A percentile compares a stretch with the other conserved stretches of the same genome.
phyloP scores from a whole-genome alignment of 2,113 vertebrate species.

The Otus sunia region DNA sequence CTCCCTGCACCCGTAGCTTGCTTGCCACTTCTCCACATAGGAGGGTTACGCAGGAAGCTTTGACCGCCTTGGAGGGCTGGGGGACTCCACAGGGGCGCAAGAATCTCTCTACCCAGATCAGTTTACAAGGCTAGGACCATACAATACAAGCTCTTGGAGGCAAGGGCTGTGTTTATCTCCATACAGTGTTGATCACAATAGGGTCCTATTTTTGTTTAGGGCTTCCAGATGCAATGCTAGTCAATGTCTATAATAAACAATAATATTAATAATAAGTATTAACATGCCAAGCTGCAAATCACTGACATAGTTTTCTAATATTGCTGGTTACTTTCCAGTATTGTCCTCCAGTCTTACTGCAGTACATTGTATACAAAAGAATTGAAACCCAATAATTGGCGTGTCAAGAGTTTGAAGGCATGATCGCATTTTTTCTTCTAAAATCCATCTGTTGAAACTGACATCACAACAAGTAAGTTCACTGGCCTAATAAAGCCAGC shows the following conservation, averaged over 20 bases:
- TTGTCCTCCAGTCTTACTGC: constrained; percentile 42
- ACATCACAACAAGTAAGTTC: constrained; percentile 8
- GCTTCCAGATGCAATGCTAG: constrained; percentile 62
- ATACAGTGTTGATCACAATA: constrained; percentile 39
- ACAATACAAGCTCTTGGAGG: constrained; percentile 43
- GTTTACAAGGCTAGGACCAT: constrained; percentile 20
- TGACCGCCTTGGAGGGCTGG: not conserved
- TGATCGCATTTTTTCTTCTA: not conserved
- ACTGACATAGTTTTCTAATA: constrained; percentile 49
- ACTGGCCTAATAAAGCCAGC: not conserved
- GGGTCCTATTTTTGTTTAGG: constrained; percentile 45
- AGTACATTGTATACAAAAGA: constrained; percentile 57
- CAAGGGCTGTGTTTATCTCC: constrained; percentile 32
- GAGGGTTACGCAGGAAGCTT: not conserved
- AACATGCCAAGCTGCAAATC: constrained; percentile 53
- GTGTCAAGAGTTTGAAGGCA: constrained; percentile 39
- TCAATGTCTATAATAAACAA: constrained; percentile 59
- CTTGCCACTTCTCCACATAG: not conserved
- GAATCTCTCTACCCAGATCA: not conserved
- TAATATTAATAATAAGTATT: constrained; percentile 64
- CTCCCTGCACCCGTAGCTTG: not conserved
- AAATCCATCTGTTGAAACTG: constrained; percentile 9
- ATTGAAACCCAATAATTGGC: constrained; percentile 54
- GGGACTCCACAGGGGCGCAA: not conserved
- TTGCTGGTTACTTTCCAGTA: constrained; percentile 68